Evolutionary conservation across 2,797 vertebrate species (phyloP), one percentile per base, ranked within the genome.

Genomic region (Alauda arvensis): DNA sequence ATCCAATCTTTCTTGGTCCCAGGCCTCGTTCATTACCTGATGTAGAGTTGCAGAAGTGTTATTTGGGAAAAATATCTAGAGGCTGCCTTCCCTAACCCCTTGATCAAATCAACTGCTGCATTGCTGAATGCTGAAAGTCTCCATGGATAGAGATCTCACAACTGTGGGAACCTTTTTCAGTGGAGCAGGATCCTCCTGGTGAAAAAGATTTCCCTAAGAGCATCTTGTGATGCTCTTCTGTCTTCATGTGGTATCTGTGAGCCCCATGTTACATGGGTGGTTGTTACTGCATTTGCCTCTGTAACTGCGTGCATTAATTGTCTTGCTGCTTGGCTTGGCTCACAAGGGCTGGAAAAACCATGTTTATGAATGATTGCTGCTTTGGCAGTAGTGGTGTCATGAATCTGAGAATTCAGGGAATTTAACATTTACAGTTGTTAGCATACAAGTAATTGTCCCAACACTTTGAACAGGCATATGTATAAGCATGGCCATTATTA

Each of bases 281-380:
- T 46, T 5, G 1, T 71, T 77, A 8, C 39, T 71, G 7, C 18
- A 26, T 68, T 83, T 81, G 28, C 19, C 14, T 84, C 68, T 7
- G 3, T 69, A 67, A 39, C 17, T 62, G 28, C 6, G 37, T 70
- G 3, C 63, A 2, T 33, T 78, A 39, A 21, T 17, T 9, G 11
- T 16, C 12, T 63, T 83, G 53, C 24, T 3, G 0, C 59, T 85
- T 63, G 1, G 0, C 59, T 85, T 63, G 1, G 0, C 18, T 19
- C 3, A 3, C 3, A 5, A 59, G 51, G 23, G 12, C 25, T 56
- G 31, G 33, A 60, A 18, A 17, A 88, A 7, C 25, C 19, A 3
- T 2, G 1, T 9, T 83, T 48, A 12, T 10, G 3, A 48, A 14
- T 2, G 0, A 43, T 71, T 68, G 24, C 18, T 56, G 2, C 53